These are phyloP conservation scores for Xylocampa areola DNA, from an alignment of 2,888 invertebrate species.

Conservation along the genomic window DNA sequence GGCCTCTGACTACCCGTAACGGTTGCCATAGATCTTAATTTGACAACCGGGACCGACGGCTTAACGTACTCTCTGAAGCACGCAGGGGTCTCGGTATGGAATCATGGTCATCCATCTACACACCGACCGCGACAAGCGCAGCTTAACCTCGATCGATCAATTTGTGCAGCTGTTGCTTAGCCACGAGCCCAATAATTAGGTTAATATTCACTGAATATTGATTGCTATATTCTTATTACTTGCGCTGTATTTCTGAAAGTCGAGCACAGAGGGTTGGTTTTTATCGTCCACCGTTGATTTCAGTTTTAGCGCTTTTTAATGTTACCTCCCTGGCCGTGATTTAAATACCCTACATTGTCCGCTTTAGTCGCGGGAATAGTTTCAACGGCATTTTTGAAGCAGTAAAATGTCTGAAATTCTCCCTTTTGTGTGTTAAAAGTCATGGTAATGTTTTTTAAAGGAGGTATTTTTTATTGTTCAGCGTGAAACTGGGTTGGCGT, in stretches of 20 bases:
- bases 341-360: conserved; percentile 58
- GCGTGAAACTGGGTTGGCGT: background rate
- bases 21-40: too few relatives aligned
- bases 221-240: conserved; percentile 17
- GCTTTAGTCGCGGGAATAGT: conserved; percentile 49
- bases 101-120: too few relatives aligned
- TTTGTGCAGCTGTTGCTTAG: too few relatives aligned
- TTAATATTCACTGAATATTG: too few relatives aligned
- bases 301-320: conserved; percentile 83
- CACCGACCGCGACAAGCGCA: too few relatives aligned
- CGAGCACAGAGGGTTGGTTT: conserved; percentile 67
- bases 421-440: conserved; percentile 27
- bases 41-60: too few relatives aligned
- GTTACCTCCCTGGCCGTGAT: conserved; percentile 64
- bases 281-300: conserved; percentile 76
- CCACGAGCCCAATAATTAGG: too few relatives aligned
- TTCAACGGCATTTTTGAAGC: conserved; percentile 37
- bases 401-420: conserved; percentile 38
- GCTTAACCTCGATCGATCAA: too few relatives aligned
- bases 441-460: conserved; percentile 2
- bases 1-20: too few relatives aligned
- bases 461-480: conserved; percentile 2
- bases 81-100: too few relatives aligned
- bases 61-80: too few relatives aligned
- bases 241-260: conserved; percentile 25